Evolutionary conservation across 2,797 vertebrate species (phyloP), one percentile per base, ranked within the genome.

Genomic region (Characodon lateralis): DNA sequence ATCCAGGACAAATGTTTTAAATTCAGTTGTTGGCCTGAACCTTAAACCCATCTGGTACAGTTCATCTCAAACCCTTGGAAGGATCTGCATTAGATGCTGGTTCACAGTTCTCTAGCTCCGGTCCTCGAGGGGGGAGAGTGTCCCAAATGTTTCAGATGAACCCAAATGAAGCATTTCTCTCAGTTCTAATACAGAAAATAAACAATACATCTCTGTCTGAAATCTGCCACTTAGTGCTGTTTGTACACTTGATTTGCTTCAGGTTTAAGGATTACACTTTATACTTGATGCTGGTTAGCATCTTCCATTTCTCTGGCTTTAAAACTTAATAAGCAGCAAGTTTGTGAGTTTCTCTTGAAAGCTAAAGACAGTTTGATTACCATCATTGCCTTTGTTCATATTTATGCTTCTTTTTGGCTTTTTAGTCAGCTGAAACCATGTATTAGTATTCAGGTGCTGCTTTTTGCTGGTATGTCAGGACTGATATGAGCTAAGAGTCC

Each of bases 151-250:
- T 46, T 46, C 43, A 46, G 46, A 48, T 48, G 46, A 16, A 4
- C 50, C 50, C 50, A 53, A 53, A 18, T 53, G 16, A 9, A 89
- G 89, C 78, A 85, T 75, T 83, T 76, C 88, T 91, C 91, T 92
- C 92, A 91, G 91, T 85, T 88, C 74, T 87, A 86, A 84, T 81
- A 2, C 18, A 66, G 3, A 43, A 41, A 10, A 22, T 39, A 22
- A 18, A 3, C 1, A 9, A 28, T 51, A 16, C 0, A 2, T 0
- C 14, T 20, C 20, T 9, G 3, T 26, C 26, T 26, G 10, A 48
- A n/a, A 6, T 48, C 5, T 24, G 20, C 24, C 66, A 69, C 46
- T 72, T 81, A 71, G 50, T 63, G 66, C 78, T 26, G 26, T 39
- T 41, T 56, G 43, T 48, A 43, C 18, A 16, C n/a, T 74, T 48